Evolutionary conservation across 2,113 vertebrate species (phyloP).

Genomic region (Poeciliopsis turrubarensis): DNA sequence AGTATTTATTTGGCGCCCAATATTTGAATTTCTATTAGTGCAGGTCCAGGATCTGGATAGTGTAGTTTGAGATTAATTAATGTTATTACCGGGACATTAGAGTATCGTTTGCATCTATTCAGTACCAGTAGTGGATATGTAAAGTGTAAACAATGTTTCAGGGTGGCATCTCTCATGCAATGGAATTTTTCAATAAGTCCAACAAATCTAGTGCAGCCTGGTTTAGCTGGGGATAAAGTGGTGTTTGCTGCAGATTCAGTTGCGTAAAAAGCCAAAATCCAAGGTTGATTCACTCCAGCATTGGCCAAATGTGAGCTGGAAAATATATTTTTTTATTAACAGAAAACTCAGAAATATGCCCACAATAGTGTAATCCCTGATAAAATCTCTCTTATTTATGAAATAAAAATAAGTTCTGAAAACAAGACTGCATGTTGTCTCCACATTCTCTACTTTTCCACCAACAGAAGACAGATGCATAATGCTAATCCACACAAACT

Average conservation of each 20-base stretch:
- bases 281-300: not conserved
- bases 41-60: not conserved
- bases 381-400: not conserved
- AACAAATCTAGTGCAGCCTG: not conserved
- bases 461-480: slow-evolving; percentile 22
- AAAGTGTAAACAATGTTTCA: not conserved
- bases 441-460: slow-evolving; percentile 5
- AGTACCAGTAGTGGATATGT: not conserved
- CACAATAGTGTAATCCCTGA: too few relatives aligned
- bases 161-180: not conserved
- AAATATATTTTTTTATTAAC: not conserved
- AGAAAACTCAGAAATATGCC: not conserved
- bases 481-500: slow-evolving; percentile 36
- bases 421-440: not conserved
- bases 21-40: not conserved
- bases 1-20: not conserved
- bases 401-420: not conserved
- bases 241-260: not conserved
- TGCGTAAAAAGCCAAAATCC: not conserved
- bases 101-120: not conserved
- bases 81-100: not conserved
- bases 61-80: not conserved
- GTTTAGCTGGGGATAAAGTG: not conserved
- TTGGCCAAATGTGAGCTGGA: not conserved
- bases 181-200: not conserved